These are phyloP conservation scores for Silurus glanis DNA, from an alignment of 2,113 vertebrate genomes.

Conservation along the genomic window DNA sequence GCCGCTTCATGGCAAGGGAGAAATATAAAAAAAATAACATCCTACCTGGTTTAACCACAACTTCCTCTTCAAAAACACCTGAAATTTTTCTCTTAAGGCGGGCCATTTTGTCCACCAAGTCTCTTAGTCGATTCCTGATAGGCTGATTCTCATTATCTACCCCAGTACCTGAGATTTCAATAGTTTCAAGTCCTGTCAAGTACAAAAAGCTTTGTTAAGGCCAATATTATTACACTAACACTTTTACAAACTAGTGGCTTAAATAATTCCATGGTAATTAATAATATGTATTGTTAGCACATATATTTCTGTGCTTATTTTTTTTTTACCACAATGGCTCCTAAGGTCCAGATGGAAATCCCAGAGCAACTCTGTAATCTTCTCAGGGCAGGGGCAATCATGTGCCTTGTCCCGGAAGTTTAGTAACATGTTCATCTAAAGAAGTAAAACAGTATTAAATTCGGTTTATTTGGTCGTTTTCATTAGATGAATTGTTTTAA, in stretches of 20 bases:
- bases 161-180: constrained; percentile 74
- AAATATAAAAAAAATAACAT: background rate
- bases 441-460: background rate
- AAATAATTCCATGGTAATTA: background rate
- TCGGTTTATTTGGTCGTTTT: background rate
- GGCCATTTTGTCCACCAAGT: constrained; percentile 78
- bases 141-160: constrained; percentile 74
- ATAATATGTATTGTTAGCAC: background rate
- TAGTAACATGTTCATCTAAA: constrained; percentile 94
- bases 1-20: too few relatives aligned
- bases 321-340: constrained; percentile 85
- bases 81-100: constrained; percentile 76
- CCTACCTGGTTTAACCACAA: constrained; percentile 78
- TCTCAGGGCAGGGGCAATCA: constrained; percentile 90
- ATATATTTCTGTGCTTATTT: background rate
- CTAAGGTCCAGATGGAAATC: constrained; percentile 95
- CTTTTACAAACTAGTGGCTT: background rate
- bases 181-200: constrained; percentile 80
- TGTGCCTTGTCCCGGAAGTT: constrained; percentile 92
- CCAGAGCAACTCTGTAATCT: constrained; percentile 85
- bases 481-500: background rate
- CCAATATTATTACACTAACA: background rate
- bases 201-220: background rate
- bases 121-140: constrained; percentile 77
- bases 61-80: constrained; percentile 70